Percentiles rank a stretch among this genome's conserved stretches.
These are phyloP conservation scores for Yponomeuta evonymella DNA, from an alignment of 2,888 invertebrate species.

Conservation along the genomic window DNA sequence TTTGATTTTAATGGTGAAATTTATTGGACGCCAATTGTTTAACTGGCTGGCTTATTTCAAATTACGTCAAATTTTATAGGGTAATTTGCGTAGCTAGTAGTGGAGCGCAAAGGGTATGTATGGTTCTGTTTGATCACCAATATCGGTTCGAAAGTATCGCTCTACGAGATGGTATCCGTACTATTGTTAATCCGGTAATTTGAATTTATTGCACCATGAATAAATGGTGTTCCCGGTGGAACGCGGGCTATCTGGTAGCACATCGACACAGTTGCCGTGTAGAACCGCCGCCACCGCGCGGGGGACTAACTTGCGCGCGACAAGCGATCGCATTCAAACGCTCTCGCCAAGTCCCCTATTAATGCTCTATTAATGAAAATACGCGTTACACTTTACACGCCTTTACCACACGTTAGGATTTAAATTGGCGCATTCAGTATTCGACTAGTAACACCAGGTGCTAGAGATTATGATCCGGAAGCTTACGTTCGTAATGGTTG, in stretches of 20 bases:
- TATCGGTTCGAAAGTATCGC: conserved; percentile 50
- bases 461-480: conserved; percentile 2
- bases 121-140: conserved; percentile 29
- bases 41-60: conserved; percentile 15
- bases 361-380: conserved; percentile 15
- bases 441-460: neutral
- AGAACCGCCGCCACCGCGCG: conserved; percentile 16
- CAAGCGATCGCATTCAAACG: conserved; percentile 31
- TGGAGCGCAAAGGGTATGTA: conserved; percentile 29
- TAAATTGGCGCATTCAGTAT: neutral
- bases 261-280: conserved; percentile 55
- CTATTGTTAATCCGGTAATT: conserved; percentile 76
- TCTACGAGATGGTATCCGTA: conserved; percentile 63
- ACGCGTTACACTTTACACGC: conserved; percentile 21
- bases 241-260: conserved; percentile 58
- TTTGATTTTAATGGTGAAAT: conserved; percentile 11
- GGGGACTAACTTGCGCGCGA: conserved; percentile 12
- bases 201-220: conserved; percentile 75
- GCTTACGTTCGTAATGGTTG: neutral
- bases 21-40: conserved; percentile 18
- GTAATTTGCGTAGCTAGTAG: conserved; percentile 28
- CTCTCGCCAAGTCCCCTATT: conserved; percentile 39
- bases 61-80: conserved; percentile 18
- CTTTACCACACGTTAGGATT: neutral
- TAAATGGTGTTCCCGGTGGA: conserved; percentile 61